Percentiles rank a stretch among this genome's conserved stretches.
phyloP scores from a whole-genome alignment of 1,140 invertebrate genomes.

The Atta texana region DNA sequence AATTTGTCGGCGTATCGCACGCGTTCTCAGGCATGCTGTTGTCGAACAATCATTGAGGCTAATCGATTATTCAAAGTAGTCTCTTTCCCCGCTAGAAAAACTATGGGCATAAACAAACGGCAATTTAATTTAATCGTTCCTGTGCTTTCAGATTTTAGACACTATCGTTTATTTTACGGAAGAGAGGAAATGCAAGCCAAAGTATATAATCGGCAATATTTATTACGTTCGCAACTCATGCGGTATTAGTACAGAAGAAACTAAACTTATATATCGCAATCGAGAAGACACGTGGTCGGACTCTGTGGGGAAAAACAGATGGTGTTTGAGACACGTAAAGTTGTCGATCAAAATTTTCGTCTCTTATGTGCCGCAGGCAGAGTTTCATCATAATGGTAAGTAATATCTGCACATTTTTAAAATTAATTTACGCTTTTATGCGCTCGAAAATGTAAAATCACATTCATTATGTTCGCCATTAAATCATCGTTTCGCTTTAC shows the following conservation, averaged over 20 bases:
- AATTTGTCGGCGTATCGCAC: conserved; percentile 60
- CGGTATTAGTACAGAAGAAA: conserved; percentile 4
- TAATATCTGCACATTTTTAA: conserved; percentile 25
- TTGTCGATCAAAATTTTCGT: conserved; percentile 45
- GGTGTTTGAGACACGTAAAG: conserved; percentile 30
- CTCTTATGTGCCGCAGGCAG: conserved; percentile 71
- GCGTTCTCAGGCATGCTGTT: neutral
- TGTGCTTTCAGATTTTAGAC: conserved; percentile 45
- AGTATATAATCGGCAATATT: conserved; percentile 71
- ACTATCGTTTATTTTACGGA: neutral
- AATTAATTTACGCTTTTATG: neutral
- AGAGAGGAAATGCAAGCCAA: conserved; percentile 67
- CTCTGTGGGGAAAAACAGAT: conserved; percentile 27
- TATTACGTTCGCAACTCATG: conserved; percentile 47
- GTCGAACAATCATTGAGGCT: conserved; percentile 21
- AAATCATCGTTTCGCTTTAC: conserved; percentile 3
- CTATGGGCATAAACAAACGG: neutral
- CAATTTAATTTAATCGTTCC: neutral
- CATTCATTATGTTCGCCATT: neutral
- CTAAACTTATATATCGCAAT: conserved; percentile 30
- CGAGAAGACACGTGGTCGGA: conserved; percentile 16
- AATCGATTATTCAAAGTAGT: conserved; percentile 24
- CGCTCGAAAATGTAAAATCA: conserved; percentile 4
- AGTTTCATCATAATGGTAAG: conserved; percentile 79
- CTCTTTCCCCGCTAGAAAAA: no score